These are phyloP conservation scores for Chromoteleia sp. DNA, from an alignment of 2,888 invertebrate species.

Conservation along the genomic window DNA sequence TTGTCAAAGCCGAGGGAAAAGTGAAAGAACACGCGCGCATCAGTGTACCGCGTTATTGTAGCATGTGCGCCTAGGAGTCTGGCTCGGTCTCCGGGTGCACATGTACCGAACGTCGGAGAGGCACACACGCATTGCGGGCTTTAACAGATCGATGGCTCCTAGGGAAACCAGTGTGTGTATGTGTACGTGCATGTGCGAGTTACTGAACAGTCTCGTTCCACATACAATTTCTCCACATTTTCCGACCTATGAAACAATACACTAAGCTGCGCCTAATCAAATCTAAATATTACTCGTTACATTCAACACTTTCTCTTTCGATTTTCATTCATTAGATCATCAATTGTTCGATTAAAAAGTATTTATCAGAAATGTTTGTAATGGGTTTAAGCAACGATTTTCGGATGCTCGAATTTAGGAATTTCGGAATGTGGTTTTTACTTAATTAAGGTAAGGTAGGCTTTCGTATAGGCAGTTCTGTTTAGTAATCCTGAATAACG, in stretches of 20 bases:
- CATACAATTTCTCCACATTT: conserved; percentile 62
- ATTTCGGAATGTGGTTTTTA: background rate
- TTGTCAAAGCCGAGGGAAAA: conserved; percentile 38
- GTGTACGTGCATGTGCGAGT: conserved; percentile 15
- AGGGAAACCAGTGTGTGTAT: conserved; percentile 57
- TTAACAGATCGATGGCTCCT: conserved; percentile 71
- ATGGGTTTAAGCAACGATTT: background rate
- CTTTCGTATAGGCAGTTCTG: background rate
- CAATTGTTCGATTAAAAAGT: background rate
- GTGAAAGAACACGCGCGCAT: conserved; percentile 36
- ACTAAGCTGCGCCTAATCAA: conserved; percentile 53
- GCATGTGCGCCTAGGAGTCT: conserved; percentile 65
- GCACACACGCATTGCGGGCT: conserved; percentile 70
- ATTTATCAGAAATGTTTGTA: background rate
- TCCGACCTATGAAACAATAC: conserved; percentile 50
- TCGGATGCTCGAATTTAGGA: background rate
- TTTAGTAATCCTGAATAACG: background rate
- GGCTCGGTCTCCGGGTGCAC: conserved; percentile 59
- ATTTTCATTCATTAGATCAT: conserved; percentile 16
- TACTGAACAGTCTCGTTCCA: conserved; percentile 61
- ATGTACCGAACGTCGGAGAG: conserved; percentile 64
- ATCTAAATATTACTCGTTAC: conserved; percentile 45
- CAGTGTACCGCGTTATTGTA: conserved; percentile 41
- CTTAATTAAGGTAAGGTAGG: background rate
- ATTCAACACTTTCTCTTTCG: conserved; percentile 29